Evolutionary conservation across 2,888 invertebrate species (phyloP).

Genomic region (Ormyrus pomaceus): DNA sequence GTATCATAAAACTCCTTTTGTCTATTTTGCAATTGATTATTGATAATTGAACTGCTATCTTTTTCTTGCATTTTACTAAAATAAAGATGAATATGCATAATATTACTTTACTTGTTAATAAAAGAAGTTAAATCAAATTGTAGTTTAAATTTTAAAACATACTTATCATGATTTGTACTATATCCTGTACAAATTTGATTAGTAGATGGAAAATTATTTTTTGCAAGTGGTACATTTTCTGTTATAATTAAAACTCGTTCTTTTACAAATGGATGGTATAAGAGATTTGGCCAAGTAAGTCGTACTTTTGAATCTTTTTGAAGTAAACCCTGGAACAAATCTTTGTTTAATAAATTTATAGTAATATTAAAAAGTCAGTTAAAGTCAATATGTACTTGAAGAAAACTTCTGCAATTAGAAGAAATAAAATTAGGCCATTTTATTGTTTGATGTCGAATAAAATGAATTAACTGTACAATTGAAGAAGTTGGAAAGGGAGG

Average conservation of each 20-base stretch:
- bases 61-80: too few species aligned
- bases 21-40: too few species aligned
- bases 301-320: conserved; percentile 92
- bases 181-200: conserved; percentile 62
- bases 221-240: conserved; percentile 70
- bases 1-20: too few species aligned
- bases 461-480: conserved; percentile 89
- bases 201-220: too few species aligned
- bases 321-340: conserved; percentile 80
- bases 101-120: too few species aligned
- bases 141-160: too few species aligned
- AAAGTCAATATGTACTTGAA: conserved; percentile 76
- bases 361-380: too few species aligned
- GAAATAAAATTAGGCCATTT: conserved; percentile 93
- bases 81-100: too few species aligned
- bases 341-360: too few species aligned
- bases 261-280: conserved; percentile 91
- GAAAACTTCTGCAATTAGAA: conserved; percentile 86
- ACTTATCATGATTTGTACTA: too few species aligned
- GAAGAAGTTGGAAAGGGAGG: conserved; percentile 96
- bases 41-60: too few species aligned
- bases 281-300: conserved; percentile 90
- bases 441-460: conserved; percentile 91
- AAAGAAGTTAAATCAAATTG: too few species aligned
- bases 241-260: conserved; percentile 82